A percentile compares a stretch with the other conserved stretches of the same genome.
These are phyloP conservation scores for Scrobipalpa costella DNA, from an alignment of 2,888 invertebrate species.

Conservation along the genomic window DNA sequence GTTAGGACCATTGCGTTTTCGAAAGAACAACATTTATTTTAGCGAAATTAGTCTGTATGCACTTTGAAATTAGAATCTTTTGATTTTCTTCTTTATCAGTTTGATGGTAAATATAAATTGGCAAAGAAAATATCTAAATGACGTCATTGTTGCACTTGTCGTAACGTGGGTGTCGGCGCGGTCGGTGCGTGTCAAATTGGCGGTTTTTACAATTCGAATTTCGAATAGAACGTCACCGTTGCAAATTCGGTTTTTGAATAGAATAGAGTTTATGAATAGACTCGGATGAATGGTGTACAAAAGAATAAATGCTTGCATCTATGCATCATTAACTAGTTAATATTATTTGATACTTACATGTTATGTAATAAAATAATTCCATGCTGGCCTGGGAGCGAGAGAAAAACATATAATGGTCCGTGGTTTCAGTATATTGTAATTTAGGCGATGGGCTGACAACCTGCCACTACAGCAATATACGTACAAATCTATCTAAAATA, in stretches of 20 bases:
- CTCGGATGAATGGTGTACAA: neutral
- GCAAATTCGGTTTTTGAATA: conserved; percentile 40
- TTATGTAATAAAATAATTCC: too few species aligned
- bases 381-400: too few species aligned
- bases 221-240: conserved; percentile 54
- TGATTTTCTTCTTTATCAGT: neutral
- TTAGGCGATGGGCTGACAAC: too few species aligned
- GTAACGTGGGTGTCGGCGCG: conserved; percentile 55
- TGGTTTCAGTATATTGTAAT: too few species aligned
- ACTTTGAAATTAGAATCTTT: neutral
- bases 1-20: neutral
- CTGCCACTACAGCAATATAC: too few species aligned
- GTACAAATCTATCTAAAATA: too few species aligned
- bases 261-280: conserved; percentile 19
- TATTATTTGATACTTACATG: too few species aligned
- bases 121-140: conserved; percentile 44
- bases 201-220: conserved; percentile 70
- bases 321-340: neutral
- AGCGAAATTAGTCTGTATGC: neutral
- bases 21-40: too few species aligned
- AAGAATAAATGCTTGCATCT: neutral
- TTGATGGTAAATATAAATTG: conserved; percentile 9
- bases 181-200: conserved; percentile 69
- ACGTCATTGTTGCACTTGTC: conserved; percentile 73
- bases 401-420: too few species aligned